Evolutionary conservation across 2,888 invertebrate species (phyloP).

Genomic region (Piscicola geometra): DNA sequence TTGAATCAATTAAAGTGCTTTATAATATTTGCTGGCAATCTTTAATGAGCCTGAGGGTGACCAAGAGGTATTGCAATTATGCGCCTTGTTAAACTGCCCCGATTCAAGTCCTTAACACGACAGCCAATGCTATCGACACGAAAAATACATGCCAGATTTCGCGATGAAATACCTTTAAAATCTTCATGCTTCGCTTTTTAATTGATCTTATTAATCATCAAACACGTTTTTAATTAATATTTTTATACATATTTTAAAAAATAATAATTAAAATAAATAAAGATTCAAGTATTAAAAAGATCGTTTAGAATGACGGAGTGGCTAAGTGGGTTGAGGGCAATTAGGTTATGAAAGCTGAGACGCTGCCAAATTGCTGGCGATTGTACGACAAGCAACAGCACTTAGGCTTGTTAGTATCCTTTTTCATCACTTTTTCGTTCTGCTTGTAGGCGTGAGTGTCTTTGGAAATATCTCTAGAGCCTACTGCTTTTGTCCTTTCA

Average conservation of each 20-base stretch:
- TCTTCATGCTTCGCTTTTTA: background rate
- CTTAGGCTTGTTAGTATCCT: too few species aligned
- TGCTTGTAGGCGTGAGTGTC: too few species aligned
- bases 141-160: background rate
- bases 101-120: constrained; percentile 1
- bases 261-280: background rate
- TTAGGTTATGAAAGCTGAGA: constrained; percentile 7
- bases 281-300: background rate
- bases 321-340: background rate
- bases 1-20: too few species aligned
- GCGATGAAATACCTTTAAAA: background rate
- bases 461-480: too few species aligned
- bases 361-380: constrained; percentile 7
- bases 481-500: too few species aligned
- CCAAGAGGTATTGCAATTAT: too few species aligned
- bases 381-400: background rate
- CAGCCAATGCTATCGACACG: background rate
- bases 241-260: background rate
- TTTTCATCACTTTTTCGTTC: too few species aligned
- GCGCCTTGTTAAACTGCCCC: too few species aligned
- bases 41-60: too few species aligned
- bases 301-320: too few species aligned
- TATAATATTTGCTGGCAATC: too few species aligned
- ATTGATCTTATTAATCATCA: background rate
- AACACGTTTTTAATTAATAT: background rate